Evolutionary conservation across 2,113 vertebrate species (phyloP).

Genomic region (Mesocricetus auratus): DNA sequence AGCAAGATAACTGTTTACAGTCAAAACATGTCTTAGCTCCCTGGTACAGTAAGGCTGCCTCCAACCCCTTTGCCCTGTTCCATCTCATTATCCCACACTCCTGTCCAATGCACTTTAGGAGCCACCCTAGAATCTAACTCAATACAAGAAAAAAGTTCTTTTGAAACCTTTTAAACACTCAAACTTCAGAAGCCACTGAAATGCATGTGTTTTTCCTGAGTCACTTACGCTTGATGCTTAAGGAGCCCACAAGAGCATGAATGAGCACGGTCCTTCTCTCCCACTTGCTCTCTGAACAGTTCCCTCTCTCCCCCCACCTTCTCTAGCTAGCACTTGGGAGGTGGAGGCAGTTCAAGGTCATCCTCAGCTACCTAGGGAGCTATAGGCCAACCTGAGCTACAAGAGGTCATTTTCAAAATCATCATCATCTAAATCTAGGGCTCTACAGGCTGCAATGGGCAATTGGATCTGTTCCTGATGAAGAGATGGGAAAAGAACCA

Average conservation of each 20-base stretch:
- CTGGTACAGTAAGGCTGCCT: not conserved
- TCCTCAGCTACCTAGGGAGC: not conserved
- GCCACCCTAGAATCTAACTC: not conserved
- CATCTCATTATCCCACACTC: not conserved
- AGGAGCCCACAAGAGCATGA: no score
- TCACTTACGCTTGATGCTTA: not conserved
- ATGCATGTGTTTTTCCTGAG: not conserved
- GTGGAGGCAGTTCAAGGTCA: not conserved
- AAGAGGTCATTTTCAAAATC: not conserved
- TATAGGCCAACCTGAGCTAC: not conserved
- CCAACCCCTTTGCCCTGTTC: not conserved
- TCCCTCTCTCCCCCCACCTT: not conserved
- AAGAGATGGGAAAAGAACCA: not conserved
- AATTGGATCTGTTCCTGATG: not conserved
- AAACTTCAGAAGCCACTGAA: not conserved
- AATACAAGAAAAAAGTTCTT: not conserved
- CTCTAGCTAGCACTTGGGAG: not conserved
- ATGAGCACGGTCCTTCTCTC: not conserved
- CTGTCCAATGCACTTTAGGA: no score
- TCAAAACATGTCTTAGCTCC: not conserved
- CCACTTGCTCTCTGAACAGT: not conserved
- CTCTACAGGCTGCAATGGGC: no score
- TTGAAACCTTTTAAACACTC: not conserved
- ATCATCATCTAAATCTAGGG: not conserved
- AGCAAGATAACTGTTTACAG: not conserved